Percentiles rank a stretch among this genome's conserved stretches.
Conservation (phyloP, 2,797 vertebrate genomes). For the Psittacula echo region DNA sequence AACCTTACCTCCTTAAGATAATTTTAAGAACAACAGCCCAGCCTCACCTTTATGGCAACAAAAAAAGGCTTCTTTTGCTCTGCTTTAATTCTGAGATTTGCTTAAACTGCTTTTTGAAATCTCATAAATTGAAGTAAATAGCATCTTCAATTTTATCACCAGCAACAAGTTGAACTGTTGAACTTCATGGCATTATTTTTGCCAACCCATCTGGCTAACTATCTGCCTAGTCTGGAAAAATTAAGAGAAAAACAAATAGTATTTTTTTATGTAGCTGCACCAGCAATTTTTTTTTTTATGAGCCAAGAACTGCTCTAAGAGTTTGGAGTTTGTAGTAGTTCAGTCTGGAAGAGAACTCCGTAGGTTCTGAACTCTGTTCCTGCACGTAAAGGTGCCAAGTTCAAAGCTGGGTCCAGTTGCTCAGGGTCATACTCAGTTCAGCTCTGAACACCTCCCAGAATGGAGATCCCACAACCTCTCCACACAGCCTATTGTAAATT, state of each 20-base stretch:
- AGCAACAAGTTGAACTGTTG: not conserved
- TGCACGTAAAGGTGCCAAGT: not conserved
- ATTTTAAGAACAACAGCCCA: not conserved
- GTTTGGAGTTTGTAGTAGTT: not conserved
- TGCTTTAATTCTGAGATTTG: not conserved
- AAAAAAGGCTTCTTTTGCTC: not conserved
- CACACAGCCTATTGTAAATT: not conserved
- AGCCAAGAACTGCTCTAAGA: not conserved
- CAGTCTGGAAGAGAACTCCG: not conserved
- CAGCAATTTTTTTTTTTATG: not conserved
- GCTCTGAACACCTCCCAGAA: not conserved
- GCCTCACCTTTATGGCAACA: not conserved
- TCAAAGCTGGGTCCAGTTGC: not conserved
- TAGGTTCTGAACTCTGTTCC: not conserved
- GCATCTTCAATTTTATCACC: not conserved
- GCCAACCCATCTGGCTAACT: not conserved
- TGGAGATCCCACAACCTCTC: not conserved
- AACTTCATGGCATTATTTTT: not conserved
- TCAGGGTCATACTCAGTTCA: not conserved
- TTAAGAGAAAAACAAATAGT: not conserved
- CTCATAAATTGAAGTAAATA: not conserved
- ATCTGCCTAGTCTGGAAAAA: not conserved
- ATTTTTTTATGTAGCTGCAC: not conserved
- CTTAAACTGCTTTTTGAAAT: not conserved
- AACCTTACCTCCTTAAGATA: not conserved